These are phyloP conservation scores for Digitonthophagus gazella DNA, from an alignment of 2,888 invertebrate genomes.

Conservation along the genomic window DNA sequence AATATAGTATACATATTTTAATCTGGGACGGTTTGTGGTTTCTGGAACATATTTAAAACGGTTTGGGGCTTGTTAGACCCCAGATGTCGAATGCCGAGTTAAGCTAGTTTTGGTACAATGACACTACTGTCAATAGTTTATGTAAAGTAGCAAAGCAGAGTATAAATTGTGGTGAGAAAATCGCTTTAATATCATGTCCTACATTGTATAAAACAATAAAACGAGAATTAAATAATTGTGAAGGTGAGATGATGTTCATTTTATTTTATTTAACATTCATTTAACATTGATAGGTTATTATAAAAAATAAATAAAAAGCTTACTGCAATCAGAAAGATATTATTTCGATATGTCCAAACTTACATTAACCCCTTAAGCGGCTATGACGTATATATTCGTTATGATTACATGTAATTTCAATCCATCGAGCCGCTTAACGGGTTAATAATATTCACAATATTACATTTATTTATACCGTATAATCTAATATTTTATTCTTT, in stretches of 20 bases:
- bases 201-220: constrained; percentile 73
- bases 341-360: not conserved
- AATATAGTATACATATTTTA: no score
- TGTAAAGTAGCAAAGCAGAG: constrained; percentile 63
- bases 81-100: no score
- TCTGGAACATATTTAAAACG: no score
- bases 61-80: no score
- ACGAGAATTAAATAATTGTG: constrained; percentile 52
- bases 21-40: no score
- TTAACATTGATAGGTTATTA: constrained; percentile 61
- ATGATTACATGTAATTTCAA: no score
- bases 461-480: no score
- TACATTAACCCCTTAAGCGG: no score
- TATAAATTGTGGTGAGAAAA: constrained; percentile 58
- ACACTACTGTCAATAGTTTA: constrained; percentile 71
- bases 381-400: no score
- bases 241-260: no score
- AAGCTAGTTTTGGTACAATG: constrained; percentile 97
- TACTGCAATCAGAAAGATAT: constrained; percentile 22
- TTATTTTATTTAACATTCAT: constrained; percentile 51
- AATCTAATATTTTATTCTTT: not conserved
- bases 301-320: not conserved
- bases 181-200: constrained; percentile 87
- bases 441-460: not conserved
- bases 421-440: no score